Conservation (phyloP, 2,797 vertebrate species). For the Meriones psammophilus region DNA sequence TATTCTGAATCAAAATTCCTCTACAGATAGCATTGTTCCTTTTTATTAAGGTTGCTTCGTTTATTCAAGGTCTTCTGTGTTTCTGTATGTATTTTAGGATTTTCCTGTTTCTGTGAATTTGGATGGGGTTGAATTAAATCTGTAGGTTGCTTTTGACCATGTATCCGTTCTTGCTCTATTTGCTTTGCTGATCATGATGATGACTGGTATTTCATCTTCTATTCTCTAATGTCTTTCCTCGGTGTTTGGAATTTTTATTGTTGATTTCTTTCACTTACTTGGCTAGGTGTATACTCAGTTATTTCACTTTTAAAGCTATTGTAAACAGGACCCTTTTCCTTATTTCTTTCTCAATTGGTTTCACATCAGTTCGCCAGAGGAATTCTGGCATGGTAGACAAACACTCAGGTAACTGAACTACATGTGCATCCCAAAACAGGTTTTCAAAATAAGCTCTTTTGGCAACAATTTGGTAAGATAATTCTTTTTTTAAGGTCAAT, state of each 20-base stretch:
- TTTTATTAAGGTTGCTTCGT: background rate
- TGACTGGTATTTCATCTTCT: background rate
- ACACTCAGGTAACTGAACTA: background rate
- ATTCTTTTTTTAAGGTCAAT: too few relatives aligned
- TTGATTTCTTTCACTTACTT: background rate
- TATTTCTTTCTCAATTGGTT: background rate
- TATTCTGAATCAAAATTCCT: too few relatives aligned
- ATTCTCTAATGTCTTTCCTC: background rate
- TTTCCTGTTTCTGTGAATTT: background rate
- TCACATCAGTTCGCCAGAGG: background rate
- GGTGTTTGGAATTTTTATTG: background rate
- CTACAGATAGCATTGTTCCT: background rate
- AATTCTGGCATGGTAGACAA: background rate
- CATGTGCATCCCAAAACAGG: background rate
- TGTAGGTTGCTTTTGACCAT: background rate
- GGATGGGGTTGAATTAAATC: background rate
- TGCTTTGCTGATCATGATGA: background rate
- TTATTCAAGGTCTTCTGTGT: background rate
- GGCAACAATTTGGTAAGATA: background rate
- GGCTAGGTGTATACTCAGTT: background rate
- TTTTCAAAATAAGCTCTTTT: background rate
- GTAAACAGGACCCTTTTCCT: background rate
- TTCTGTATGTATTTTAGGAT: background rate
- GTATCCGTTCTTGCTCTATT: background rate
- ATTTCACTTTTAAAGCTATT: background rate